phyloP scores from a whole-genome alignment of 2,888 invertebrate genomes.

The Drosophila subsilvestris region DNA sequence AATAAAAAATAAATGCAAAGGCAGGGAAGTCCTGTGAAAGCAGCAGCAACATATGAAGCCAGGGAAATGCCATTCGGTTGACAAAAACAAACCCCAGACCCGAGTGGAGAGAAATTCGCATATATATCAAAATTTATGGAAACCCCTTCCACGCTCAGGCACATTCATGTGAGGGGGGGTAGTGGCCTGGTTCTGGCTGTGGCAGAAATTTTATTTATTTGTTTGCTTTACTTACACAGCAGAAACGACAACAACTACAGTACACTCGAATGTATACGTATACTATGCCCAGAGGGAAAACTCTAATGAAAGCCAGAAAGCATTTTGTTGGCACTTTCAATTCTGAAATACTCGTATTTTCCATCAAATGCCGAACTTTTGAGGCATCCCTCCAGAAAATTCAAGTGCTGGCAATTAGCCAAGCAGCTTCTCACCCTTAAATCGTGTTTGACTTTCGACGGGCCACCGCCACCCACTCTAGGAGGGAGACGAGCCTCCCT shows the following conservation, averaged over 20 bases:
- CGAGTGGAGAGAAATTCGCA: slow-evolving; percentile 31
- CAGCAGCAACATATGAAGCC: slow-evolving; percentile 5
- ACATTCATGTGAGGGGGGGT: neutral
- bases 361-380: neutral
- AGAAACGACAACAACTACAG: slow-evolving; percentile 20
- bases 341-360: neutral
- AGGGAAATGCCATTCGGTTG: slow-evolving; percentile 16
- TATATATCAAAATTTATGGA: slow-evolving; percentile 39
- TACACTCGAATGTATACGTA: slow-evolving; percentile 2
- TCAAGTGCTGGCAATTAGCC: slow-evolving; percentile 19
- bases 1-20: slow-evolving; percentile 36
- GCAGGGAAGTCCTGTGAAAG: slow-evolving; percentile 1
- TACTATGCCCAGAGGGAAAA: slow-evolving; percentile 1
- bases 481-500: neutral
- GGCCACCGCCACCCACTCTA: neutral
- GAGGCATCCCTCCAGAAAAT: neutral
- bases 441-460: slow-evolving; percentile 1
- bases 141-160: neutral
- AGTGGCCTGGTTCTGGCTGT: slow-evolving; percentile 5
- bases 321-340: slow-evolving; percentile 22
- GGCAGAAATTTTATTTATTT: slow-evolving; percentile 36
- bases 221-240: slow-evolving; percentile 35
- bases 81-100: slow-evolving; percentile 26
- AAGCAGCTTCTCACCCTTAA: neutral
- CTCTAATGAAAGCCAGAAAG: slow-evolving; percentile 25